Conservation (phyloP, 2,113 vertebrate genomes). For the Lynx canadensis region DNA sequence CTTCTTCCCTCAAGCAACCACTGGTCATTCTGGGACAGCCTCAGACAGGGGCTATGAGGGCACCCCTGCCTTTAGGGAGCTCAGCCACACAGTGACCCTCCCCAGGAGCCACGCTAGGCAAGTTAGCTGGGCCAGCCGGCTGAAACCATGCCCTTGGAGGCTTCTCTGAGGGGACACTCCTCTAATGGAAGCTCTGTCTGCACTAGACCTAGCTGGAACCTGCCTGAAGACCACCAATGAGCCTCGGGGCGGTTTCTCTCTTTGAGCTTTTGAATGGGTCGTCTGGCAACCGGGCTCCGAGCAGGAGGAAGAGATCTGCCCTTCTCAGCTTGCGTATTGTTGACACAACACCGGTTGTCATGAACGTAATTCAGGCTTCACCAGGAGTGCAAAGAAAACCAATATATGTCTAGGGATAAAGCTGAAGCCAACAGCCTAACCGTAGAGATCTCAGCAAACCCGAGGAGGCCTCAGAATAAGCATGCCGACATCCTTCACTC, state of each 20-base stretch:
- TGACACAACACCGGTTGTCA: not conserved
- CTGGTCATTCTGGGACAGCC: not conserved
- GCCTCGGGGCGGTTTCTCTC: not conserved
- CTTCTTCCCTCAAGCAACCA: not conserved
- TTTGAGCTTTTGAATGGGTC: not conserved
- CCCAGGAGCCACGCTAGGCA: not conserved
- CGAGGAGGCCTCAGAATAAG: accelerated
- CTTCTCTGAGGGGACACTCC: not conserved
- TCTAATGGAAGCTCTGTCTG: not conserved
- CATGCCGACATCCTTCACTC: not conserved
- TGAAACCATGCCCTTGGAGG: too few species aligned
- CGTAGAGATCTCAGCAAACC: not conserved
- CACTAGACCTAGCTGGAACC: too few species aligned
- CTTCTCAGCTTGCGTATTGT: not conserved
- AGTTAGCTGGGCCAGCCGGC: not conserved
- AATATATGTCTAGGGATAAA: not conserved
- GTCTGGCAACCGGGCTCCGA: not conserved
- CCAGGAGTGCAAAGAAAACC: not conserved
- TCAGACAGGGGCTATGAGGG: not conserved
- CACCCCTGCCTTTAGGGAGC: not conserved
- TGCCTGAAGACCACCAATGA: not conserved
- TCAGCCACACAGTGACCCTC: not conserved
- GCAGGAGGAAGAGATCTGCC: not conserved
- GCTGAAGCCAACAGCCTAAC: not conserved
- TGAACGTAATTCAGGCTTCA: not conserved